Evolutionary conservation across 2,113 vertebrate species (phyloP), one percentile per base, ranked within the genome.

Genomic region (Steatornis caripensis): DNA sequence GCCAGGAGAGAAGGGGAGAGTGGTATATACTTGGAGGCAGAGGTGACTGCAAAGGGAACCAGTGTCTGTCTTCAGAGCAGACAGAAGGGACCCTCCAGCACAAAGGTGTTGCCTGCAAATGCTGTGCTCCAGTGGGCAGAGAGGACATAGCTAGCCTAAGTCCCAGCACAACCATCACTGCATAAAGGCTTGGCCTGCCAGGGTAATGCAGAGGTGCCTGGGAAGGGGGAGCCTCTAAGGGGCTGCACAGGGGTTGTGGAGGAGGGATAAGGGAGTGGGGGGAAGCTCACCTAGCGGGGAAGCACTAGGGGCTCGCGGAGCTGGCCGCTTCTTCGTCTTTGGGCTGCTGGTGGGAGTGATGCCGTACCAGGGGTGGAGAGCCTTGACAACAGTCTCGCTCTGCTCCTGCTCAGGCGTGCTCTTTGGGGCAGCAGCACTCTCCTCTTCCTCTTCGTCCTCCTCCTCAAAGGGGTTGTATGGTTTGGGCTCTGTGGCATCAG

Each of bases 341-440:
- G 98, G 98, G 89, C 98, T 99, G 88, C 98, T 99, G 55, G 98
- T 98, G 12, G 99, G 98, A n/a, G 98, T 99, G 98, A 99, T 99
- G 94, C 98, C 97, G 0, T 99, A 99, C 99, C 99, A 99, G 7
- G 99, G 99, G 89, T 99, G 99, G 87, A 96, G 97, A 17, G 98
- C 91, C 75, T 92, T 98, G 66, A 97, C 78, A 22, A 93, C 78
- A 34, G 86, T 48, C 53, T 98, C 98, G 0, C n/a, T 62, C 26
- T 80, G 96, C 20, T 89, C 97, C 22, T 86, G 94, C 69, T 95
- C 92, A 51, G 90, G 68, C 0, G 24, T 95, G 15, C 93, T 75
- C 8, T 69, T 94, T 26, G 57, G 82, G 32, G 49, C 12, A 6
- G 93, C 95, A 51, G 71, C 77, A 12, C 58, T 96, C 5, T 94